Base-by-base conservation (phyloP, 2,113 vertebrate genomes). In the Eulemur rufifrons region DNA sequence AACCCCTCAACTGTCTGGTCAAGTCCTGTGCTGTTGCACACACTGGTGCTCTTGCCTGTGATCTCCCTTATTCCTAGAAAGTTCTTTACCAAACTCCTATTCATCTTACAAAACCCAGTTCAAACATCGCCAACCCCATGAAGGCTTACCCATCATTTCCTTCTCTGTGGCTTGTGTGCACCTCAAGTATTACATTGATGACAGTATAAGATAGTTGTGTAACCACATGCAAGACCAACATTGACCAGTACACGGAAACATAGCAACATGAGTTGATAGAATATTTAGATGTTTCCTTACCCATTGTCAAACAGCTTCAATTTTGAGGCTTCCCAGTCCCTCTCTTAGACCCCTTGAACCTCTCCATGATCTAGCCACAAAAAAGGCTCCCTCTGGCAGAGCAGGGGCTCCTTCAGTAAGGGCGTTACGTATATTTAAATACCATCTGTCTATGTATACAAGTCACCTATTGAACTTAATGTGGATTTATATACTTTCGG, bases 91-190 rank as follows among this genome's bases (percentile, higher is more conserved):
- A 54, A 93, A 85, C 59, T 76, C 37, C 52, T 93, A 61, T 42
- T 84, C 64, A 90, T 52, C 59, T 82, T 89, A 76, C 27, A 87
- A 96, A 92, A 61, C 15, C 89, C 80, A 82, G 27, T 13, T 50
- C 20, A 37, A 37, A 15, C 37, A 59, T 83, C 42, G 45, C n/a
- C 10, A 37, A 63, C 0, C 12, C 74, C 45, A 45, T 2, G 56
- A 86, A 50, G 61, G 1, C 68, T 83, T 95, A 80, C 37, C 14
- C 23, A 17, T 14, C 37, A 63, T 73, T 42, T 8, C 59, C 25
- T 59, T 64, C 56, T 54, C 54, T 71, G n/a, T 18, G 27, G 8
- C 27, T 76, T 21, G 1, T 6, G 3, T 15, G n/a, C 11, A 34
- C 29, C 32, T 73, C 18, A 86, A 5, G 61, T 25, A 69, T 56